Evolutionary conservation across 2,888 invertebrate species (phyloP), one percentile per base, ranked within the genome.

Genomic region (Agrochola circellaris): DNA sequence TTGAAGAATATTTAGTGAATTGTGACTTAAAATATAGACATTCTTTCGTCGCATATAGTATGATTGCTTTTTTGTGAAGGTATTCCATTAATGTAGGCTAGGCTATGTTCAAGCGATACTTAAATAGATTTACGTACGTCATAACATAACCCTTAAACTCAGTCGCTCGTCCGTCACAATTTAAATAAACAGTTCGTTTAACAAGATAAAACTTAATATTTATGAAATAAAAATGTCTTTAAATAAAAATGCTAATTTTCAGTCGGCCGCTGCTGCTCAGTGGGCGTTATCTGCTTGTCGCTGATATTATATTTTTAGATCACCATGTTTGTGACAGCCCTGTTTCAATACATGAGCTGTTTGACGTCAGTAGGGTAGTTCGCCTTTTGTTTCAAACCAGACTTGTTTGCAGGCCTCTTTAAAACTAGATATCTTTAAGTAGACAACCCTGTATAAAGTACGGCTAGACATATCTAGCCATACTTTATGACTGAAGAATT

Each of bases 221-320:
- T 71, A 74, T 77, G 68, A 80, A 76, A 76, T 75, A 79, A 77
- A 70, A 30, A 1, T 61, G 20, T 75, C 67, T 78, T 74, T 70
- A 83, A 85, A 83, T 81, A 81, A 75, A 34, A 64, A 75, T 76
- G 62, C 20, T 38, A 84, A 79, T 81, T 77, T 85, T 81, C 77
- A 79, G 68, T 61, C 64, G 45, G 54, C 45, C 13, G 38, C 54
- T 64, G 60, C 8, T 45, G 45, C 54, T 48, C 54, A 45, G 81
- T 79, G 77, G 81, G 79, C 73, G 84, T 62, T 77, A 45, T 54
- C 66, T 30, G 65, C 60, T 64, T 54, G 61, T 81, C 75, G 74
- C 71, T 81, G 66, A 83, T 88, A 81, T 81, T 70, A 76, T 88
- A 89, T 88, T 82, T 88, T 79, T 86, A 82, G 79, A 68, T 48